phyloP scores from a whole-genome alignment of 2,797 vertebrate genomes.

The Myiotriccus ornatus region DNA sequence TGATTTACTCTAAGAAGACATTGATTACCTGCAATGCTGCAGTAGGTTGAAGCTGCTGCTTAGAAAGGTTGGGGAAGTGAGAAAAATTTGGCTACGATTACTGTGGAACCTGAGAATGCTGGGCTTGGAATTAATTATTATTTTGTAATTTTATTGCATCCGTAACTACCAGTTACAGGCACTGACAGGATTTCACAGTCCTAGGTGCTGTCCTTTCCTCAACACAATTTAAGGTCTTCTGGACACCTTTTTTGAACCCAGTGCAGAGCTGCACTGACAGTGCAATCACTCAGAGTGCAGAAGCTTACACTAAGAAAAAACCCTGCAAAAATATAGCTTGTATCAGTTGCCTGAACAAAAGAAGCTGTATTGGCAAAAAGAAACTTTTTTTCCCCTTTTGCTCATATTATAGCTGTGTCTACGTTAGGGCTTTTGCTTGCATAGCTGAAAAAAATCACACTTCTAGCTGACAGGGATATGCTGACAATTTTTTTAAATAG shows the following conservation, averaged over 20 bases:
- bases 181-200: not conserved
- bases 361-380: constrained; percentile 41
- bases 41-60: not conserved
- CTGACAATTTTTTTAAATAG: constrained; percentile 44
- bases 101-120: not conserved
- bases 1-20: not conserved
- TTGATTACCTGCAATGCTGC: not conserved
- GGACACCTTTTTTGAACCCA: not conserved
- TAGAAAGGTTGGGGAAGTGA: not conserved
- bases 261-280: not conserved
- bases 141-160: not conserved
- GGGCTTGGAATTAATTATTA: not conserved
- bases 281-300: not conserved
- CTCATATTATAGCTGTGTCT: constrained; percentile 13
- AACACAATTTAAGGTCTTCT: not conserved
- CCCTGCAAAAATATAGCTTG: not conserved
- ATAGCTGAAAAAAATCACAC: constrained; percentile 20
- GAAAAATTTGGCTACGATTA: not conserved
- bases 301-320: not conserved
- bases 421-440: constrained; percentile 49
- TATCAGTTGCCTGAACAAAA: constrained; percentile 3
- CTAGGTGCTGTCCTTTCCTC: not conserved
- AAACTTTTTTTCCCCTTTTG: not conserved
- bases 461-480: constrained; percentile 26
- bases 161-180: not conserved